Base-by-base conservation (phyloP, 2,797 vertebrate species). In the Rhinichthys osculus region DNA sequence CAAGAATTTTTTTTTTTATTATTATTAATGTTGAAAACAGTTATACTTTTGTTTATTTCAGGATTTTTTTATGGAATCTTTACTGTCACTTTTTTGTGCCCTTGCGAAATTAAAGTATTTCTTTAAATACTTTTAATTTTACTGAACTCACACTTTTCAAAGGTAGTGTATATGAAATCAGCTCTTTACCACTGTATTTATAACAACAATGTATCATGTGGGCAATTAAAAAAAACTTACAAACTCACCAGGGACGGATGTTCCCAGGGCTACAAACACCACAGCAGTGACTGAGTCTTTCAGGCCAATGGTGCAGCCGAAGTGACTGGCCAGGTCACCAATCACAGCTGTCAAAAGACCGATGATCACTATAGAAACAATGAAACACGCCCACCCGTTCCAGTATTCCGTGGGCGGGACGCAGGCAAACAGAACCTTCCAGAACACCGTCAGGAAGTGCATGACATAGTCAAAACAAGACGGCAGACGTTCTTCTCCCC, bases 371-470 rank as follows among this genome's bases (percentile, higher is more conserved):
- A 99, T 99, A 94, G 97, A 99, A 89, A 97, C 91, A 0, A 93
- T 1, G 44, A 99, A 99, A 91, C 98, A 99, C 81, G 98, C 98
- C 98, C 98, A 99, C 89, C 98, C 98, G 0, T 97, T 97, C 95
- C 98, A 94, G 93, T 99, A 99, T 92, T 98, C 97, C 0, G 98
- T 99, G 80, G 98, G 98, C 4, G 98, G 98, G 66, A 99, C 98
- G 0, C 98, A 99, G 17, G 98, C 98, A 50, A 99, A 99, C 89
- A 99, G 95, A 35, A 99, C 98, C 94, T 99, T 99, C 98, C 98
- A 99, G 96, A 99, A 99, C 85, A 99, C 98, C 0, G 98, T 99
- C 90, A 99, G 96, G 93, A 99, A 99, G 93, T 99, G 98, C 98
- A 99, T 99, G 92, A 99, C 98, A 0, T 99, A 99, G 95, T 99